These are phyloP conservation scores for Zingel zingel DNA, from an alignment of 2,113 vertebrate genomes.

Conservation along the genomic window DNA sequence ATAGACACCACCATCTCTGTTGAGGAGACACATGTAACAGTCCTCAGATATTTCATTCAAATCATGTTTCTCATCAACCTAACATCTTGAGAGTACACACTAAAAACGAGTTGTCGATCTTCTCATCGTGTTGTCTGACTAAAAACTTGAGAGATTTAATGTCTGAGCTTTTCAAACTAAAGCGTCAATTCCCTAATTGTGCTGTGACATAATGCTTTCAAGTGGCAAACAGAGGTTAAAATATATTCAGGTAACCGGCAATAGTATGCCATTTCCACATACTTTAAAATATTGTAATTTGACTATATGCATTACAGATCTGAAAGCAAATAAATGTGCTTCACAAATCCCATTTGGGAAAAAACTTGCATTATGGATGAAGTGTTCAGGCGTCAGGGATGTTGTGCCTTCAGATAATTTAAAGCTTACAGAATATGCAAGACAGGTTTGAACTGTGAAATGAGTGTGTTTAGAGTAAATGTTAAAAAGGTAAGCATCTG, in stretches of 20 bases:
- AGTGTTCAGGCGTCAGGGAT: not conserved
- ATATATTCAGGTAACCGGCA: not conserved
- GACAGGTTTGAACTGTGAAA: not conserved
- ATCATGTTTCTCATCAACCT: not conserved
- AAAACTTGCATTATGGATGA: not conserved
- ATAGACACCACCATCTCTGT: conserved; percentile 99
- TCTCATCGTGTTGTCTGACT: not conserved
- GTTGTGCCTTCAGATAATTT: not conserved
- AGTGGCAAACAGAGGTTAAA: no score
- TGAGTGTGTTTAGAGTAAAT: conserved; percentile 4
- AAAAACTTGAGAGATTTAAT: not conserved
- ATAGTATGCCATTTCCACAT: not conserved
- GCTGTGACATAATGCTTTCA: not conserved
- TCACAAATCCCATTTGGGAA: no score
- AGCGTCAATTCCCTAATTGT: not conserved
- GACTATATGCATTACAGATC: not conserved
- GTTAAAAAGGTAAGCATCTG: not conserved
- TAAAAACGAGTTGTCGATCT: not conserved
- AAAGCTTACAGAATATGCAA: not conserved
- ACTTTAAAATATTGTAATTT: not conserved
- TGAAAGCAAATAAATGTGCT: not conserved
- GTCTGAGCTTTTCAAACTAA: not conserved
- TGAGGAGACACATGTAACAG: conserved; percentile 11
- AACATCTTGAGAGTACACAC: not conserved
- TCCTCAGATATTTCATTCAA: not conserved